Evolutionary conservation across 2,797 vertebrate species (phyloP), one percentile per base, ranked within the genome.

Genomic region (Arrhamphus sclerolepis): DNA sequence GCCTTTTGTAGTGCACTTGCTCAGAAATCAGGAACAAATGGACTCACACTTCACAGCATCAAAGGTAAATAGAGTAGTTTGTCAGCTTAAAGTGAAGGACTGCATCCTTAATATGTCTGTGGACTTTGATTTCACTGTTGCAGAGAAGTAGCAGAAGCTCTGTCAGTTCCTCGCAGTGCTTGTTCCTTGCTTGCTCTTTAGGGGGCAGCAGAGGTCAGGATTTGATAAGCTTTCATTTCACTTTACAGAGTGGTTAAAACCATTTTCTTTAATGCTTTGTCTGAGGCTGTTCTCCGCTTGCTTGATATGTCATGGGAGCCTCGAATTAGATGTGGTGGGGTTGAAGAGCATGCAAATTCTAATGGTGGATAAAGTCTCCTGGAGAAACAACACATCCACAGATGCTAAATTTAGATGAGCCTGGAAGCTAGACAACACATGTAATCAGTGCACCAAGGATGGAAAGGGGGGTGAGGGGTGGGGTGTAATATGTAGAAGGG

Each of bases 131-230:
- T 77, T 68, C 77, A 54, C 70, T 70, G 72, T 81, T 42, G 42
- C 53, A 19, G 50, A 59, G 51, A 73, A 62, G 75, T 61, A 64
- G 75, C 72, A 76, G 66, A 29, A 4, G 44, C 49, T 49, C 49
- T 57, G 70, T 41, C 62, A 5, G 46, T 39, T 18, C 46, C 65
- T 70, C 6, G 2, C 53, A 1, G 44, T 79, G 82, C 50, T 70
- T 73, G 70, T 81, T 75, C 62, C 69, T 38, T 19, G 40, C 72
- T 57, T 62, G 73, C 63, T 84, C 90, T 89, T 87, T 85, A 89
- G 90, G 86, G 88, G 90, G 90, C 90, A 91, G 90, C 81, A 89
- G 82, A 91, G 87, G 85, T 88, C 87, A 91, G 82, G 80, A 72
- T 87, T 90, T 88, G 86, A 85, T 78, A 63, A 66, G 81, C 84